Base-by-base conservation (phyloP, 2,888 invertebrate species). In the Drosophila peninsularis region DNA sequence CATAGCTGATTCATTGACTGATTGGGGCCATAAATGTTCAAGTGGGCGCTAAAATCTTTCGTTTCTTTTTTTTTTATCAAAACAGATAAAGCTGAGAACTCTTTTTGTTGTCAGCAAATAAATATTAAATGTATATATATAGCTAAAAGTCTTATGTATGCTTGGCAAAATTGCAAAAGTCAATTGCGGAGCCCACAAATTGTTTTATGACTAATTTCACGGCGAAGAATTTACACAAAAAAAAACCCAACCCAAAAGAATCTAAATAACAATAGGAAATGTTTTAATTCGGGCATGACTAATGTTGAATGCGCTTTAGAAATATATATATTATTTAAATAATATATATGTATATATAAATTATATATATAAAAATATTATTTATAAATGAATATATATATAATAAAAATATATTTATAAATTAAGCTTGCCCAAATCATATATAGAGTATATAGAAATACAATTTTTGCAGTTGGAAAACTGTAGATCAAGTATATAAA, bases 141-240 rank as follows among this genome's bases (percentile, higher is more conserved):
- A 30, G 27, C 27, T 34, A 10, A 9, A 10, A 14, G 14, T 19
- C 10, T 34, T 50, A 34, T 32, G 24, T 52, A 27, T 17, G 27
- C 52, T 17, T 13, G 39, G 11, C 27, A 0, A 30, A 37, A 27
- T 37, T 17, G 37, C 37, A 56, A 47, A 36, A 24, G 9, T 24
- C n/a, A 56, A 36, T 36, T 45, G 44, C 34, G 5, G 36, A 27
- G 24, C 5, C 10, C 13, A 1, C 36, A 37, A 39, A 52, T 30
- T 30, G 24, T 39, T 21, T 39, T 58, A 58, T 57, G 45, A 37
- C 45, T 57, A 57, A 37, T 37, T 45, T 32, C 17, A 7, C 30
- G n/a, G 17, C 30, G 24, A 13, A n/a, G 47, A 58, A 58, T 62
- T 21, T 45, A 21, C 45, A 58, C 39, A 49, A 50, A 58, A 58